phyloP scores from a whole-genome alignment of 2,888 invertebrate genomes.

The Protodeltote pygarga region DNA sequence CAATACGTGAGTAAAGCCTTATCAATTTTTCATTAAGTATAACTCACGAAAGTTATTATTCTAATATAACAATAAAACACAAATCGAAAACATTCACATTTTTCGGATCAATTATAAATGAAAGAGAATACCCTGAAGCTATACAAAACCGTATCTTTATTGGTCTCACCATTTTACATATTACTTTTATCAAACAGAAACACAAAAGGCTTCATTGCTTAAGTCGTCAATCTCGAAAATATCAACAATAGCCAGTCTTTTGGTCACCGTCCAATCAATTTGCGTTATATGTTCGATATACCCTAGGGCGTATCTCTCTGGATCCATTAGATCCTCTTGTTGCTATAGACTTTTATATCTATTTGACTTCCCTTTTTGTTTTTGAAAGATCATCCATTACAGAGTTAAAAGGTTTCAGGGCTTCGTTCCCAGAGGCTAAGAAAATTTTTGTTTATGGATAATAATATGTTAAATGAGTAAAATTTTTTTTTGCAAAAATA shows the following conservation, averaged over 20 bases:
- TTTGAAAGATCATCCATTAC: slow-evolving; percentile 74
- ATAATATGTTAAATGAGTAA: slow-evolving; percentile 29
- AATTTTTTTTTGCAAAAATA: too few species aligned
- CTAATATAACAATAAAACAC: too few species aligned
- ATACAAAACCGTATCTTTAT: too few species aligned
- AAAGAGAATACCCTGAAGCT: too few species aligned
- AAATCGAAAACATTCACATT: too few species aligned
- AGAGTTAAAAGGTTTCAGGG: slow-evolving; percentile 63
- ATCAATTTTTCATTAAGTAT: too few species aligned
- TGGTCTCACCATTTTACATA: too few species aligned
- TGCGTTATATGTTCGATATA: slow-evolving; percentile 62
- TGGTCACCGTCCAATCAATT: slow-evolving; percentile 64
- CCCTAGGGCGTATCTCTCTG: slow-evolving; percentile 60
- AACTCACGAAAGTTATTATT: too few species aligned
- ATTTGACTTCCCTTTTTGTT: slow-evolving; percentile 67
- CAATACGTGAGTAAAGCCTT: too few species aligned
- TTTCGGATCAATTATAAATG: too few species aligned
- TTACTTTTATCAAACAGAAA: not conserved
- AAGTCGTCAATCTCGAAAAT: slow-evolving; percentile 26
- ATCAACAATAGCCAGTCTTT: slow-evolving; percentile 38
- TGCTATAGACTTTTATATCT: slow-evolving; percentile 64
- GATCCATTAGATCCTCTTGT: slow-evolving; percentile 71
- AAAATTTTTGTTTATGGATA: slow-evolving; percentile 24
- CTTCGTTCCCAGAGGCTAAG: slow-evolving; percentile 25
- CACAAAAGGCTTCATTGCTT: slow-evolving; percentile 11